Conservation (phyloP, 2,797 vertebrate species). For the Garrulus glandarius region DNA sequence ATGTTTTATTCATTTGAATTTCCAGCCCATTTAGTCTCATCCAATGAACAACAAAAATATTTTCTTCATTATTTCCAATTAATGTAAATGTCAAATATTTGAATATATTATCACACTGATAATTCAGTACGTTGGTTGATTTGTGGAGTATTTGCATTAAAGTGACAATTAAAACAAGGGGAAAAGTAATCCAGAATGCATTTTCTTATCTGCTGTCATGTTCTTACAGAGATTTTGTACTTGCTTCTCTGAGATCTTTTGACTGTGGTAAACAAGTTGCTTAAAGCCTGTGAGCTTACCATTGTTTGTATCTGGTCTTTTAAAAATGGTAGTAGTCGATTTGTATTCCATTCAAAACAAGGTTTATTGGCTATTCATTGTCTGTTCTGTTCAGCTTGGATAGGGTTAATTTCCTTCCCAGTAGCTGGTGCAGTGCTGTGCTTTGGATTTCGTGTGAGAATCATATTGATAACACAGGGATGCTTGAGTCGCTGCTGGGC, state of each 20-base stretch:
- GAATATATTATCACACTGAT: slow-evolving; percentile 73
- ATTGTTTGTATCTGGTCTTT: background rate
- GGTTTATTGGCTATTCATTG: background rate
- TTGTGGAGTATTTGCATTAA: slow-evolving; percentile 70
- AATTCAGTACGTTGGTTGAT: slow-evolving; percentile 68
- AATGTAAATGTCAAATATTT: slow-evolving; percentile 81
- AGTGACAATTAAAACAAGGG: slow-evolving; percentile 60
- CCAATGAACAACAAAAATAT: slow-evolving; percentile 77
- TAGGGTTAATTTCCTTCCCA: background rate
- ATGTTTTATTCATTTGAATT: slow-evolving; percentile 80
- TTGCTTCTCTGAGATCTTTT: slow-evolving; percentile 10
- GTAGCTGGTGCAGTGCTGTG: background rate
- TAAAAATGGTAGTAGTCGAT: background rate
- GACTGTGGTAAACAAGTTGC: slow-evolving; percentile 21
- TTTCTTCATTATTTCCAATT: slow-evolving; percentile 81
- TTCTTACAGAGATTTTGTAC: slow-evolving; percentile 28
- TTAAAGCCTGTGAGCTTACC: background rate
- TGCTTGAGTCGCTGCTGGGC: background rate
- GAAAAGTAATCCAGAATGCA: slow-evolving; percentile 22
- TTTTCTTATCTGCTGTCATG: slow-evolving; percentile 19
- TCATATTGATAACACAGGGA: rapidly evolving
- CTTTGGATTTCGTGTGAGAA: background rate
- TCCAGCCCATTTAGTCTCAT: slow-evolving; percentile 75
- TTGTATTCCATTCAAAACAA: background rate
- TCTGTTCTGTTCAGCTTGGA: background rate